Conservation (phyloP, 2,888 invertebrate genomes). For the Callyntrura sp. region DNA sequence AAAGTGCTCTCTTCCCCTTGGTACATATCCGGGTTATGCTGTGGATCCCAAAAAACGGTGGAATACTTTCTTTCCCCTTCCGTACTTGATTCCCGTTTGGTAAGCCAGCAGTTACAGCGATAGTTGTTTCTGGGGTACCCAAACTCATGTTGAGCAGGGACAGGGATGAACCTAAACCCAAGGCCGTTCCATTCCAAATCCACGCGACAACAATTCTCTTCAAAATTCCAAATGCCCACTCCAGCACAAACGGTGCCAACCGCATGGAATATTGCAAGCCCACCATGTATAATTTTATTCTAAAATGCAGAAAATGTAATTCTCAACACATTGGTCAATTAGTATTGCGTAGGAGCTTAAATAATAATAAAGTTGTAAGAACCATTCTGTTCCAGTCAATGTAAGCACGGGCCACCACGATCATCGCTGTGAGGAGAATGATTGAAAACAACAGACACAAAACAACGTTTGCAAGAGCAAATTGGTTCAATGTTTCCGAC, state of each 20-base stretch:
- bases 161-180: conserved; percentile 59
- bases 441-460: conserved; percentile 49
- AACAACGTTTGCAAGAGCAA: conserved; percentile 46
- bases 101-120: conserved; percentile 66
- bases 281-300: conserved; percentile 53
- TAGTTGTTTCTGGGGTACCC: conserved; percentile 57
- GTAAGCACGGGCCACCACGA: conserved; percentile 46
- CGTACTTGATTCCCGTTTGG: conserved; percentile 48
- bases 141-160: conserved; percentile 50
- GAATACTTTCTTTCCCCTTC: conserved; percentile 22
- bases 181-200: conserved; percentile 71
- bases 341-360: too few relatives aligned
- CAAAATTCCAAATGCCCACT: conserved; percentile 60
- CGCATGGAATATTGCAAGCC: conserved; percentile 38
- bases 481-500: conserved; percentile 64
- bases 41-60: conserved; percentile 57
- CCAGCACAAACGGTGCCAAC: conserved; percentile 51
- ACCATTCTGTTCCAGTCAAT: conserved; percentile 72
- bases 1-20: conserved; percentile 52
- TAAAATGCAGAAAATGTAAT: not conserved
- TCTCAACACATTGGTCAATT: too few relatives aligned
- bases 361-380: too few relatives aligned
- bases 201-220: conserved; percentile 69
- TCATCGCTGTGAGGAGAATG: conserved; percentile 13
- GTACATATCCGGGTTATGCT: conserved; percentile 57